Evolutionary conservation across 2,888 invertebrate species (phyloP), one percentile per base, ranked within the genome.

Genomic region (Drosophila atroscutellata): DNA sequence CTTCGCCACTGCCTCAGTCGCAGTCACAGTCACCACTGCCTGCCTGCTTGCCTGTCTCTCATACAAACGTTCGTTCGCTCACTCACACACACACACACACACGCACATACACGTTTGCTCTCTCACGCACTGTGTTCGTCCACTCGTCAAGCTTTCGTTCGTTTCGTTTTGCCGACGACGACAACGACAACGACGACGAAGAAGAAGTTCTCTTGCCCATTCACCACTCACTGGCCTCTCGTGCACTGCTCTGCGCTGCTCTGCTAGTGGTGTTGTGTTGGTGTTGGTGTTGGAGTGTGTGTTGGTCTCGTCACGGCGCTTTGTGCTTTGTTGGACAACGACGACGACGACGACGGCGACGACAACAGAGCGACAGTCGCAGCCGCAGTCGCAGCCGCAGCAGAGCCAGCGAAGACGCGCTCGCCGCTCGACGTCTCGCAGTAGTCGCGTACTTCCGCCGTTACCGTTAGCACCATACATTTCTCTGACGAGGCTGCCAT

Each of bases 381-480:
- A 67, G 75, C 49, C 72, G 39, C 76, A 66, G 75, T 45, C 77
- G 52, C 57, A 62, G 74, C 75, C 55, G 64, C 61, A 77, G 77
- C 78, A 78, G 78, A 81, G 78, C 61, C 76, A 89, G 90, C 81
- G 89, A 86, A 86, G 87, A 86, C 86, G 83, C 83, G 82, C 88
- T 83, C 83, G 83, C 86, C 83, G 88, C 84, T 89, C 72, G 83
- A 84, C 76, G 87, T 80, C 77, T 80, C 74, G 83, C 85, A 85
- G 90, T 83, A 85, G 85, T 85, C 85, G 85, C 85, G 85, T 90
- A 85, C 86, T 85, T 85, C 85, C 90, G 85, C 89, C 85, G 85
- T 86, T 86, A 83, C 86, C 85, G 85, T 86, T 86, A 86, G 90
- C 89, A 90, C 89, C 84, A 85, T 76, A 88, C 82, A 86, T 63